These are phyloP conservation scores for Liopterus haemorrhoidalis DNA, from an alignment of 2,888 invertebrate genomes.

Conservation along the genomic window DNA sequence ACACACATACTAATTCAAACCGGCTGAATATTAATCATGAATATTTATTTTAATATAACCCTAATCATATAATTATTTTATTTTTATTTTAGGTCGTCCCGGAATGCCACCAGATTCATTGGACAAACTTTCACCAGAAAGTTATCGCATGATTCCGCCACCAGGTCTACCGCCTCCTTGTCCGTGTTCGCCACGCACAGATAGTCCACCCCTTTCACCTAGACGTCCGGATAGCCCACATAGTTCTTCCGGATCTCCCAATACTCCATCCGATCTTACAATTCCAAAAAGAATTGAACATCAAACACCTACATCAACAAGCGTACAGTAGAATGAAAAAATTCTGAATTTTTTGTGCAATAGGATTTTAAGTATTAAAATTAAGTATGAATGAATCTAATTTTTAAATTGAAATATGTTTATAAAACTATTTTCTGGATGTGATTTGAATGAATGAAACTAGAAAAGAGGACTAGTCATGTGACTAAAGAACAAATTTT, in stretches of 20 bases:
- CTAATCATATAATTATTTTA: conserved; percentile 9
- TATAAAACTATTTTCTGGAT: too few relatives aligned
- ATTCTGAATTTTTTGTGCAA: too few relatives aligned
- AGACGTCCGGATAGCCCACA: conserved; percentile 11
- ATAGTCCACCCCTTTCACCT: conserved; percentile 5
- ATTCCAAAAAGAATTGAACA: too few relatives aligned
- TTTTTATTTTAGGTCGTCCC: conserved; percentile 32
- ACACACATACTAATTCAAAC: neutral
- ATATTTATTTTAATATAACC: neutral
- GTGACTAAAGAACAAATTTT: too few relatives aligned
- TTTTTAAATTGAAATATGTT: too few relatives aligned
- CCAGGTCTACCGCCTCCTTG: conserved; percentile 32
- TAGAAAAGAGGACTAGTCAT: too few relatives aligned
- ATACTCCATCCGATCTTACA: too few relatives aligned
- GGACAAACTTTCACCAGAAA: conserved; percentile 28
- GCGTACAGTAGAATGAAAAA: too few relatives aligned
- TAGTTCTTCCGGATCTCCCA: conserved; percentile 4
- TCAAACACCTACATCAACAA: too few relatives aligned
- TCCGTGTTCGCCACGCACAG: conserved; percentile 41
- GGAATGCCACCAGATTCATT: conserved; percentile 30
- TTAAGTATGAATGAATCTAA: too few relatives aligned
- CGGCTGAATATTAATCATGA: neutral
- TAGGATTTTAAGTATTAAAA: too few relatives aligned
- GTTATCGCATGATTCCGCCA: conserved; percentile 36
- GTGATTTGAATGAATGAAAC: too few relatives aligned